Percentiles rank a stretch among this genome's conserved stretches.
These are phyloP conservation scores for Leptestheria dahalacensis DNA, from an alignment of 1,140 invertebrate genomes.

Conservation along the genomic window DNA sequence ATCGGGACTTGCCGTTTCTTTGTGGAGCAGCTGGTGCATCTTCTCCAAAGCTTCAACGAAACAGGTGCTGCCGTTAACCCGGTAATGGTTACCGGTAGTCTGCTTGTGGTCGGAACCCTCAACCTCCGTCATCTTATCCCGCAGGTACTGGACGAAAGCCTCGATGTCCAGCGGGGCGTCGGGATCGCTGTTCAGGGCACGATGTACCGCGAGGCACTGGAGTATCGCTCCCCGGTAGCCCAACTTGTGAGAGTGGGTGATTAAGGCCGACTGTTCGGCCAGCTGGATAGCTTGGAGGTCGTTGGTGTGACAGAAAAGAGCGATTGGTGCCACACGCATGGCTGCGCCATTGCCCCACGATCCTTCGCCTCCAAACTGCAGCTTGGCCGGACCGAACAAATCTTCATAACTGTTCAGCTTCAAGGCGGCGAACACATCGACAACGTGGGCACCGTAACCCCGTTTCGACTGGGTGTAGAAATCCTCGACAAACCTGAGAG, in stretches of 20 bases:
- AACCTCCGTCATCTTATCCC: slow-evolving; percentile 5
- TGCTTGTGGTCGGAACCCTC: not conserved
- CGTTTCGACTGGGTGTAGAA: slow-evolving; percentile 45
- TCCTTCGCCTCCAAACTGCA: slow-evolving; percentile 53
- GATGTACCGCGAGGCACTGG: slow-evolving; percentile 40
- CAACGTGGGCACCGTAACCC: slow-evolving; percentile 47
- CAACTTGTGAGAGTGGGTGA: slow-evolving; percentile 52
- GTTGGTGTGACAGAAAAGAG: slow-evolving; percentile 42
- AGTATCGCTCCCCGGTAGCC: slow-evolving; percentile 53
- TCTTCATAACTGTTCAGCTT: slow-evolving; percentile 40
- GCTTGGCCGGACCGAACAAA: slow-evolving; percentile 42
- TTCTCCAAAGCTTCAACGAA: slow-evolving; percentile 35
- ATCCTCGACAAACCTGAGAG: slow-evolving; percentile 42
- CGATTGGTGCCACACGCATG: slow-evolving; percentile 56
- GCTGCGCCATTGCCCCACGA: slow-evolving; percentile 64
- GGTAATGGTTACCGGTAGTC: not conserved
- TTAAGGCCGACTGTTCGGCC: slow-evolving; percentile 33
- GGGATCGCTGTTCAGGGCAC: slow-evolving; percentile 33
- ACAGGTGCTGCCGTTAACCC: slow-evolving; percentile 17
- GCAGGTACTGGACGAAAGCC: not conserved
- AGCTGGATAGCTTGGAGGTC: slow-evolving; percentile 35
- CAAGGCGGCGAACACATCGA: slow-evolving; percentile 46
- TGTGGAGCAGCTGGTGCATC: slow-evolving; percentile 33
- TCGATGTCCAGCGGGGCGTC: slow-evolving; percentile 30
- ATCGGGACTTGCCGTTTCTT: slow-evolving; percentile 25